Percentiles rank a stretch among this genome's conserved stretches.
Evolutionary conservation across 2,113 vertebrate genomes (phyloP).

Genomic region (Varanus komodoensis): DNA sequence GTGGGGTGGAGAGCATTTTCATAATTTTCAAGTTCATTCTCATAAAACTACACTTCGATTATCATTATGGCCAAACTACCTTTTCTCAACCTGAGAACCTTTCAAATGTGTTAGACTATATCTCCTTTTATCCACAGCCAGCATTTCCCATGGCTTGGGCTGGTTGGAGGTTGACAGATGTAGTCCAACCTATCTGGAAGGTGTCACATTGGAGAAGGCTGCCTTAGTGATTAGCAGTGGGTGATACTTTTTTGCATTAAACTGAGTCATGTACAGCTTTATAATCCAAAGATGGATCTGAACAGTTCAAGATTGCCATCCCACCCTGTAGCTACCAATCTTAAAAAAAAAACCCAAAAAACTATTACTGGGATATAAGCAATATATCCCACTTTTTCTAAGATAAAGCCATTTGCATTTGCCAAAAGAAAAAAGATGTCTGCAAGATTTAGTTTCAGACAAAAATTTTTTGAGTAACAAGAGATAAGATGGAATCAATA

Average conservation of each 20-base stretch:
- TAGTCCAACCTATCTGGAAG: too few species aligned
- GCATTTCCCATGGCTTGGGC: too few species aligned
- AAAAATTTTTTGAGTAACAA: background rate
- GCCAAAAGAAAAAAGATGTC: background rate
- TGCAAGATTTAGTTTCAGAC: background rate
- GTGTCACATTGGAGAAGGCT: too few species aligned
- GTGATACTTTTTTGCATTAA: background rate
- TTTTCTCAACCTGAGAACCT: too few species aligned
- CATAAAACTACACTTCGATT: background rate
- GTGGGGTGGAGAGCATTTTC: too few species aligned
- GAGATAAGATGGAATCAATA: background rate
- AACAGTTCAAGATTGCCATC: background rate
- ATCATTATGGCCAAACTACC: background rate
- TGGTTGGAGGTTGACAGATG: too few species aligned
- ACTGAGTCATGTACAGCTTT: background rate
- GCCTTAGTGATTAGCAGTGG: background rate
- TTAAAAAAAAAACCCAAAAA: background rate
- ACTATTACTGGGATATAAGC: background rate
- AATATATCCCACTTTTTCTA: background rate
- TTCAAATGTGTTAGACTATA: too few species aligned
- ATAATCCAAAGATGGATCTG: background rate
- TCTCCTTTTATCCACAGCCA: too few species aligned
- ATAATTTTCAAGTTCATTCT: background rate
- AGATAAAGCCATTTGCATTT: too few species aligned
- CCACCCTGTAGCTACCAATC: background rate